A percentile compares a stretch with the other conserved stretches of the same genome.
Conservation (phyloP, 2,797 vertebrate species). For the Trematomus bernacchii region DNA sequence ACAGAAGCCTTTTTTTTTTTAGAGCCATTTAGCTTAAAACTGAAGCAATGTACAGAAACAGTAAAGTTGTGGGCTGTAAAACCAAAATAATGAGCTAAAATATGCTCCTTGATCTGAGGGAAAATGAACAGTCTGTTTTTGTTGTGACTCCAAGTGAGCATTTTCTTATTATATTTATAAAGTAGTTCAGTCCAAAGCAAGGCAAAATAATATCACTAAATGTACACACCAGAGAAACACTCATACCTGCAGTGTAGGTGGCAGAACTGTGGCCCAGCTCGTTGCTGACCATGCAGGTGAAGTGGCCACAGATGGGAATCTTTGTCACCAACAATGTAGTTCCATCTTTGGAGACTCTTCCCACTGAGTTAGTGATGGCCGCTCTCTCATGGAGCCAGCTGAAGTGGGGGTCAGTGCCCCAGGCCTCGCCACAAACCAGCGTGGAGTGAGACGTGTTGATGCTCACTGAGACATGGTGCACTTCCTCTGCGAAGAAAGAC, state of each 20-base stretch:
- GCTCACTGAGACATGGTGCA: slow-evolving; percentile 85
- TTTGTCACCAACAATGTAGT: slow-evolving; percentile 66
- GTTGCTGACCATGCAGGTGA: slow-evolving; percentile 86
- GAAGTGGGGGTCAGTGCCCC: slow-evolving; percentile 84
- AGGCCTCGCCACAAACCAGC: slow-evolving; percentile 84
- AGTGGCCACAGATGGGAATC: slow-evolving; percentile 80
- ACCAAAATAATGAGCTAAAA: background rate
- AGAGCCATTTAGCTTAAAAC: background rate
- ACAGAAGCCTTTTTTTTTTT: background rate
- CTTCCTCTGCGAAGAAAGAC: slow-evolving; percentile 72
- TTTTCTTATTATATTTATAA: background rate
- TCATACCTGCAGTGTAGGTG: slow-evolving; percentile 80
- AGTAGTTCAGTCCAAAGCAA: background rate
- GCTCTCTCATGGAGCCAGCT: slow-evolving; percentile 82
- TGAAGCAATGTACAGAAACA: background rate
- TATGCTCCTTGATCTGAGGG: background rate
- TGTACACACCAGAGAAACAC: background rate
- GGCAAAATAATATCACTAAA: background rate
- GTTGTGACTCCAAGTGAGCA: background rate
- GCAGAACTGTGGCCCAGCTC: slow-evolving; percentile 80
- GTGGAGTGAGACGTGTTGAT: slow-evolving; percentile 81
- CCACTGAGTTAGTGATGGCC: slow-evolving; percentile 67
- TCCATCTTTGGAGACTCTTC: slow-evolving; percentile 76
- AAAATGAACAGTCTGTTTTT: background rate
- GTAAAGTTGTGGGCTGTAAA: background rate